Base-by-base conservation (phyloP, 2,888 invertebrate species). In the Campaea margaritaria region DNA sequence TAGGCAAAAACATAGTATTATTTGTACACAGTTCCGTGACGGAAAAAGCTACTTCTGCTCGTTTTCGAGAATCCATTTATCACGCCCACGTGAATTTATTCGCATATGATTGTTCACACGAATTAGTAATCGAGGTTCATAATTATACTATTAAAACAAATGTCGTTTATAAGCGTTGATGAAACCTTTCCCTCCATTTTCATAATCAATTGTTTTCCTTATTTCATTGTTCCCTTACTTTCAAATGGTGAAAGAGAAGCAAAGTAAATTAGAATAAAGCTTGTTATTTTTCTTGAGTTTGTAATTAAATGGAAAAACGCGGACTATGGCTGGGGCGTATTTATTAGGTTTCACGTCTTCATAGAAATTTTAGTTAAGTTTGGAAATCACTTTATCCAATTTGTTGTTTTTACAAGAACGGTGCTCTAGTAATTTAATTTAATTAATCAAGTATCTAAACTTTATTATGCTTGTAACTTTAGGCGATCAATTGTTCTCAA, bases 271-370 rank as follows among this genome's bases (percentile, higher is more conserved):
- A 12, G 21, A 16, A 44, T 44, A 42, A 44, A 44, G n/a, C 27
- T 27, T 44, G 13, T 13, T 44, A 8, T 31, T 31, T 31, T 31
- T 45, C 3, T 11, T 15, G 8, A 11, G 12, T 21, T 28, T 27
- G 16, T 42, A 5, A 27, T 44, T 27, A n/a, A 44, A 42, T 21
- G 9, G 2, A 5, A 46, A 46, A 46, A 11, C 4, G 34, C 1
- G 15, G 21, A 15, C 31, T 5, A 12, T 34, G 39, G 13, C 3
- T 10, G 1, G 13, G 13, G 50, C 8, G 28, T 41, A 50, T 41
- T 41, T 41, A 27, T 50, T 31, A 28, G 50, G 50, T 15, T 50
- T 41, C 50, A 0, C 28, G 16, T 16, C 21, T 41, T 31, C 36
- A 50, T 41, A 12, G 50, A 42, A 50, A 14, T 39, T 39, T 15